A percentile compares a stretch with the other conserved stretches of the same genome.
Conservation (phyloP, 2,888 invertebrate genomes). For the Blastobasis adustella region DNA sequence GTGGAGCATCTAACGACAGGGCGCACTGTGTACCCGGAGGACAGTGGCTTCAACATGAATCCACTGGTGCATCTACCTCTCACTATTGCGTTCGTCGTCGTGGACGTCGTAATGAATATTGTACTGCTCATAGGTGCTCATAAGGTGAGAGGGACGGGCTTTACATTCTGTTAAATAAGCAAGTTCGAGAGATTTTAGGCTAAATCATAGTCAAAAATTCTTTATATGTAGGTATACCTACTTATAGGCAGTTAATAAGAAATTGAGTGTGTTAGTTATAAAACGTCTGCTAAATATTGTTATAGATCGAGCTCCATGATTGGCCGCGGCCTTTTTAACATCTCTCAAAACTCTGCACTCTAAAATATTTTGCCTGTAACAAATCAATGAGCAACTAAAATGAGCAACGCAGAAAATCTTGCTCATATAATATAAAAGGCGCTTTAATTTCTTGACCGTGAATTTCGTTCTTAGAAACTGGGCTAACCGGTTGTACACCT, state of each 20-base stretch:
- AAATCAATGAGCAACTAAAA: not conserved
- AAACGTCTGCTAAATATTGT: not conserved
- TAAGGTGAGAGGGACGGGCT: slow-evolving; percentile 23
- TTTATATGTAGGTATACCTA: not conserved
- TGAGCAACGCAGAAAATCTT: not conserved
- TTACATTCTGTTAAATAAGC: no score
- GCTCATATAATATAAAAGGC: not conserved
- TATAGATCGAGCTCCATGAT: not conserved
- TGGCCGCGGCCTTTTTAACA: not conserved
- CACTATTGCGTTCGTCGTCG: slow-evolving; percentile 28
- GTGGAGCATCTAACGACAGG: slow-evolving; percentile 31
- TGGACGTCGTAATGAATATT: slow-evolving; percentile 37
- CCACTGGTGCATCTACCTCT: slow-evolving; percentile 34
- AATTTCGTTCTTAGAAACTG: not conserved
- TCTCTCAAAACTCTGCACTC: not conserved
- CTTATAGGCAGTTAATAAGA: not conserved
- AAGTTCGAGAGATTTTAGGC: no score
- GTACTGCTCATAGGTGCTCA: slow-evolving; percentile 41
- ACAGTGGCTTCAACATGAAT: slow-evolving; percentile 14
- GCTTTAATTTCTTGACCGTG: not conserved
- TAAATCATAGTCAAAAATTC: no score
- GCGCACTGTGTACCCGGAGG: slow-evolving; percentile 12
- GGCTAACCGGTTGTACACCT: not conserved
- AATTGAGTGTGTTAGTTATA: not conserved
- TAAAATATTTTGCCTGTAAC: not conserved